A percentile compares a stretch with the other conserved stretches of the same genome.
These are phyloP conservation scores for Willowsia nigromaculata DNA, from an alignment of 2,888 invertebrate species.

Conservation along the genomic window DNA sequence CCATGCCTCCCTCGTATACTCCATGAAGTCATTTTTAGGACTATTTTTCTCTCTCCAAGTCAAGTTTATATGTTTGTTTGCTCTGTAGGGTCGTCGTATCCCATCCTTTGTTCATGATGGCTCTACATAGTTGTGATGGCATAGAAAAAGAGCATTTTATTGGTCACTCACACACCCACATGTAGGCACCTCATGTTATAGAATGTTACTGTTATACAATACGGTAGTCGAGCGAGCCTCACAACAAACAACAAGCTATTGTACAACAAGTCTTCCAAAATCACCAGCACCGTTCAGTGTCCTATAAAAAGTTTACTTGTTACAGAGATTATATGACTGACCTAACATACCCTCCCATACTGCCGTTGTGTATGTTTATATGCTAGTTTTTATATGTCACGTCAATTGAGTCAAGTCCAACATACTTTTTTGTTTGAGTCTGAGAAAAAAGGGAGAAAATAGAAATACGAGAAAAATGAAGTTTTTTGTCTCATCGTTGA, in stretches of 20 bases:
- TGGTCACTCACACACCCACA: not conserved
- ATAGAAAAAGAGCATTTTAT: not conserved
- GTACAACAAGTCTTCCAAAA: not conserved
- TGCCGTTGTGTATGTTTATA: not conserved
- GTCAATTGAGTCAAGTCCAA: not conserved
- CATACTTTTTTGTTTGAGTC: not conserved
- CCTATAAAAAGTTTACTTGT: not conserved
- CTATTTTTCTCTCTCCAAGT: not conserved
- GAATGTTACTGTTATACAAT: no score
- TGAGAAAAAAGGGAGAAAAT: not conserved
- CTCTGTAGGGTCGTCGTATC: not conserved
- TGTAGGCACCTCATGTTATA: no score
- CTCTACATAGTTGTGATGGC: not conserved
- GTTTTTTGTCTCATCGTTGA: not conserved
- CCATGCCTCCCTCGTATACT: not conserved
- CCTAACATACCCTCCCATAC: not conserved
- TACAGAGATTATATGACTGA: not conserved
- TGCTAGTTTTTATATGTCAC: not conserved
- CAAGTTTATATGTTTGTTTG: conserved; percentile 7
- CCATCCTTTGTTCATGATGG: not conserved
- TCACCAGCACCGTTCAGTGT: not conserved
- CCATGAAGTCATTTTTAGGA: not conserved
- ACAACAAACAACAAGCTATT: not conserved
- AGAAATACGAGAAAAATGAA: not conserved
- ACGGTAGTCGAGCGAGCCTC: not conserved